A percentile compares a stretch with the other conserved stretches of the same genome.
Conservation (phyloP, 2,113 vertebrate species). For the Kryptolebias marmoratus region DNA sequence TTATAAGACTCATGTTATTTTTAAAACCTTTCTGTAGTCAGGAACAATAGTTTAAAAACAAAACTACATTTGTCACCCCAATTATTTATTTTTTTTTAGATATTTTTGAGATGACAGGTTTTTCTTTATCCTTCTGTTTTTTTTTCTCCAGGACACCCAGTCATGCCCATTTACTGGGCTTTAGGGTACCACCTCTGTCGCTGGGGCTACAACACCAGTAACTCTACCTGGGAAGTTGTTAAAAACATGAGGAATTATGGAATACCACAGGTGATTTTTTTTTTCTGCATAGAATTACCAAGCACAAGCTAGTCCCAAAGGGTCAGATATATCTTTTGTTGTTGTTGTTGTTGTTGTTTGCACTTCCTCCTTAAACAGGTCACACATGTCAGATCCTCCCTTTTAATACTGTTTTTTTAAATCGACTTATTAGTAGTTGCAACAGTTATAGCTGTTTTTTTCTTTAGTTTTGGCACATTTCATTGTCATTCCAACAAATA, state of each 20-base stretch:
- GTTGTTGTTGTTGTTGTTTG: neutral
- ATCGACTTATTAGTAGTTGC: neutral
- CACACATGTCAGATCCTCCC: too few relatives aligned
- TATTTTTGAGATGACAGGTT: neutral
- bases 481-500: neutral
- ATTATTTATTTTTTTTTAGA: neutral
- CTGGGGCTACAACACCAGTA: conserved; percentile 87
- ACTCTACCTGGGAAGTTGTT: conserved; percentile 83
- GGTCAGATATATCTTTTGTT: neutral
- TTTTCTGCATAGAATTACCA: neutral
- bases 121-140: neutral
- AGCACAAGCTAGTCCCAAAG: neutral
- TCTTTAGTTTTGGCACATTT: neutral
- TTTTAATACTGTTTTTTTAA: neutral
- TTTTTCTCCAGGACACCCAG: conserved; percentile 75
- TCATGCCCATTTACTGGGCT: conserved; percentile 88
- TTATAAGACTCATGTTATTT: neutral
- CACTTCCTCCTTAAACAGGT: neutral
- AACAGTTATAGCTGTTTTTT: neutral
- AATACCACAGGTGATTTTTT: conserved; percentile 78
- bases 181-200: conserved; percentile 90
- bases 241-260: conserved; percentile 82
- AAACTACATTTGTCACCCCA: too few relatives aligned
- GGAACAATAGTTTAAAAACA: too few relatives aligned
- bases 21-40: neutral